Base-by-base conservation (phyloP, 1,140 invertebrate species). In the Neodiprion fabricii region DNA sequence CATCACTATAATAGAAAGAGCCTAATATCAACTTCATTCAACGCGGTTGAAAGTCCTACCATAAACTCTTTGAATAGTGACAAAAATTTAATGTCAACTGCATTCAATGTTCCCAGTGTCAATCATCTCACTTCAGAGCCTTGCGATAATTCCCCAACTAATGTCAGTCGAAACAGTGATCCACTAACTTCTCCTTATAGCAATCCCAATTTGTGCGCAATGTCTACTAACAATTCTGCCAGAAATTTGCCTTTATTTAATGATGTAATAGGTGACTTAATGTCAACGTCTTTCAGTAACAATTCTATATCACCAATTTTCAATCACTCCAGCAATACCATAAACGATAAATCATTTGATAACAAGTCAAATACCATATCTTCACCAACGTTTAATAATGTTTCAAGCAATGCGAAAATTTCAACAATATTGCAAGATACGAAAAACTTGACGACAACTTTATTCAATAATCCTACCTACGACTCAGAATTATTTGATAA, bases 1-100 rank as follows among this genome's bases (percentile, higher is more conserved):
- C 74, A 81, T 12, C 53, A 79, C 47, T 78, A 81, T 48, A 81
- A 78, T 70, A 79, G 77, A 10, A 85, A 79, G 71, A 84, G 74
- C 28, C 72, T 84, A 9, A 78, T 85, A 78, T 79, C 79, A 23
- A 80, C 82, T 17, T 80, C 84, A 23, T 86, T 83, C 74, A 84
- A 80, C 8, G 83, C 87, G 53, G 53, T 17, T 17, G 53, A 61
- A 61, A 17, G 53, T 9, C 53, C 53, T 61, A 17, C n/a, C 53
- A 69, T 77, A 70, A 21, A 76, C 9, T 53, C 74, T 47, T 67
- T 61, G 12, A 76, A 78, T 71, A 73, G 74, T 66, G 83, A 85
- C 10, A 74, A 70, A 21, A 83, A 79, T 72, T 72, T 82, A 49
- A 79, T 83, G 73, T 79, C 83, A 10, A 80, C 82, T 14, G 75